These are phyloP conservation scores for Vandiemenella viatica DNA, from an alignment of 2,888 invertebrate genomes.

Conservation along the genomic window DNA sequence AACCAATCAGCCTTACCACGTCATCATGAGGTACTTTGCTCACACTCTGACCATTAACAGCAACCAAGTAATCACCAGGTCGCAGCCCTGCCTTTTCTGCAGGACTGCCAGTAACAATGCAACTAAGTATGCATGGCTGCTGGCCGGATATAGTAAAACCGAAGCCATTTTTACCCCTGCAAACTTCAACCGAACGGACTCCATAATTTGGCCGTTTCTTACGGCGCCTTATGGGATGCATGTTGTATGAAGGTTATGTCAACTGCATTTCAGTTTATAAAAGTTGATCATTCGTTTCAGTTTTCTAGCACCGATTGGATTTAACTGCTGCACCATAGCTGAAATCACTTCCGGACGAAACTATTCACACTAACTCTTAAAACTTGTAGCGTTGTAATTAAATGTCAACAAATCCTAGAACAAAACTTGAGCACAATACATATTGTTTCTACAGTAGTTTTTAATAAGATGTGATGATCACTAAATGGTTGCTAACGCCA, in stretches of 20 bases:
- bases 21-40: slow-evolving; percentile 86
- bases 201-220: slow-evolving; percentile 59
- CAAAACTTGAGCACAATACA: no score
- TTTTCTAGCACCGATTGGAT: neutral
- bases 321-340: no score
- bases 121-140: slow-evolving; percentile 86
- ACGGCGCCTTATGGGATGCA: slow-evolving; percentile 46
- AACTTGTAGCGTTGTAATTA: no score
- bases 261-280: no score
- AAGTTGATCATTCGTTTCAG: no score
- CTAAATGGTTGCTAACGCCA: no score
- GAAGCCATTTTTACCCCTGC: slow-evolving; percentile 76
- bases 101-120: slow-evolving; percentile 78
- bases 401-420: no score
- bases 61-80: slow-evolving; percentile 82
- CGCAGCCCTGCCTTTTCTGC: slow-evolving; percentile 81
- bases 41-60: slow-evolving; percentile 82
- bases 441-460: no score
- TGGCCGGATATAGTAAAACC: slow-evolving; percentile 98
- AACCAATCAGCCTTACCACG: slow-evolving; percentile 80
- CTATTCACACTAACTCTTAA: neutral
- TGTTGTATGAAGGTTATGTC: slow-evolving; percentile 22
- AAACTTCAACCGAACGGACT: slow-evolving; percentile 69
- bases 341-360: no score
- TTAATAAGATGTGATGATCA: no score